Percentiles rank a stretch among this genome's conserved stretches.
Conservation (phyloP, 2,797 vertebrate species). For the Cyprinodon diabolis region DNA sequence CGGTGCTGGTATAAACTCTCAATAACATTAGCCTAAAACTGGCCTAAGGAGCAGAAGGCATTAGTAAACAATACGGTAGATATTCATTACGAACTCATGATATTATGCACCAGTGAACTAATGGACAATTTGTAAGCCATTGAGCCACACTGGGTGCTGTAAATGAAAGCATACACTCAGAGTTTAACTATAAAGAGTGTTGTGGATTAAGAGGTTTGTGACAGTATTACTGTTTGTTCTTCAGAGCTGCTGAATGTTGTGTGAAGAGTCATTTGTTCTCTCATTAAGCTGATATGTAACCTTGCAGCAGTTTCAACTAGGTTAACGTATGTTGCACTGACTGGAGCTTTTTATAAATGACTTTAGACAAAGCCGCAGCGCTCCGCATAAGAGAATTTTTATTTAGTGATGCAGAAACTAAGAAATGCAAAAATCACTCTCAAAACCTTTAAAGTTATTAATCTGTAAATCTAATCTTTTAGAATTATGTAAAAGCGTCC, state of each 20-base stretch:
- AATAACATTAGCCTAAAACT: conserved; percentile 10
- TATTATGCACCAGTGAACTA: conserved; percentile 32
- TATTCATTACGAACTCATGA: conserved; percentile 36
- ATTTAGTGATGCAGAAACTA: neutral
- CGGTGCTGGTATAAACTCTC: conserved; percentile 2
- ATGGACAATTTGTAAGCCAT: conserved; percentile 35
- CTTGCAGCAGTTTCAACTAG: conserved; percentile 29
- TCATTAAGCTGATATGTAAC: conserved; percentile 25
- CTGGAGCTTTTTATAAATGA: neutral
- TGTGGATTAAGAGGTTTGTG: conserved; percentile 5
- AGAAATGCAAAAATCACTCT: neutral
- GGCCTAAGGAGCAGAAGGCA: conserved; percentile 23
- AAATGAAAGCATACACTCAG: conserved; percentile 27
- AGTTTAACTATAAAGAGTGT: conserved; percentile 23
- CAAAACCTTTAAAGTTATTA: neutral
- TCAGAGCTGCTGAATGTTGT: conserved; percentile 37
- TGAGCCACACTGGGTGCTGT: conserved; percentile 17
- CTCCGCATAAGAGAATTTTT: neutral
- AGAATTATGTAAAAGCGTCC: neutral
- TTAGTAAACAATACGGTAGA: conserved; percentile 11
- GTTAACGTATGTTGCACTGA: conserved; percentile 21
- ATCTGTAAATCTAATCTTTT: neutral
- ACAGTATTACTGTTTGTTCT: conserved; percentile 34
- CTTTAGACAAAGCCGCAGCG: neutral
- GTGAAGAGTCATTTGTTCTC: conserved; percentile 31